Evolutionary conservation across 2,113 vertebrate genomes (phyloP).

Genomic region (Cyprinodon tularosa): DNA sequence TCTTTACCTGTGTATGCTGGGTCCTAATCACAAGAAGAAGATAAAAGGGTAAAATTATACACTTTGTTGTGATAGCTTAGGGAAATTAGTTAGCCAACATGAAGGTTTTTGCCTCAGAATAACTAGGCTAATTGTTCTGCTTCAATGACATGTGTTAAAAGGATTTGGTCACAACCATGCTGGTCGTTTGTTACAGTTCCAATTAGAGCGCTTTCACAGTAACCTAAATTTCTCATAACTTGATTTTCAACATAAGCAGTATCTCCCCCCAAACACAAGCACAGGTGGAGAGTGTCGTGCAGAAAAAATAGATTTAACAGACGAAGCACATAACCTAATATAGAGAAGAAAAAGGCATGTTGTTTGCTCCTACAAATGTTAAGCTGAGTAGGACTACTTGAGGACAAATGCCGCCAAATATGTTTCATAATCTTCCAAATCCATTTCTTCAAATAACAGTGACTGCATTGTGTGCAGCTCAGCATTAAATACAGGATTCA

Average conservation of each 20-base stretch:
- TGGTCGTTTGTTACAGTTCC: constrained; percentile 52
- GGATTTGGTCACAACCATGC: constrained; percentile 48
- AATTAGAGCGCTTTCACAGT: constrained; percentile 20
- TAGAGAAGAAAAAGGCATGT: constrained; percentile 3
- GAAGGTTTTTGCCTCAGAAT: constrained; percentile 49
- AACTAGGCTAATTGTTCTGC: constrained; percentile 65
- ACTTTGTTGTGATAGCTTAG: constrained; percentile 12
- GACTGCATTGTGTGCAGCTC: constrained; percentile 47
- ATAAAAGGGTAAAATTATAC: constrained; percentile 28
- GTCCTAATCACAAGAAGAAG: constrained; percentile 3
- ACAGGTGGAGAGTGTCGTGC: neutral
- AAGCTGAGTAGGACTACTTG: constrained; percentile 27
- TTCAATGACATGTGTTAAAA: constrained; percentile 52
- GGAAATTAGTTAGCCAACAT: constrained; percentile 59
- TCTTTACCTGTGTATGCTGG: neutral
- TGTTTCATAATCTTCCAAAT: constrained; percentile 63
- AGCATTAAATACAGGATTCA: constrained; percentile 22
- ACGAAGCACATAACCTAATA: neutral
- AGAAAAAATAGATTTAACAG: neutral
- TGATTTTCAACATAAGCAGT: neutral
- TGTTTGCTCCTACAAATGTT: constrained; percentile 37
- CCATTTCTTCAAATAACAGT: constrained; percentile 45
- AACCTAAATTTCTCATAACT: constrained; percentile 1
- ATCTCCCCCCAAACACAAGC: neutral
- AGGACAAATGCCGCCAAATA: constrained; percentile 59